Conservation (phyloP, 2,888 invertebrate genomes). For the Macaria liturata region DNA sequence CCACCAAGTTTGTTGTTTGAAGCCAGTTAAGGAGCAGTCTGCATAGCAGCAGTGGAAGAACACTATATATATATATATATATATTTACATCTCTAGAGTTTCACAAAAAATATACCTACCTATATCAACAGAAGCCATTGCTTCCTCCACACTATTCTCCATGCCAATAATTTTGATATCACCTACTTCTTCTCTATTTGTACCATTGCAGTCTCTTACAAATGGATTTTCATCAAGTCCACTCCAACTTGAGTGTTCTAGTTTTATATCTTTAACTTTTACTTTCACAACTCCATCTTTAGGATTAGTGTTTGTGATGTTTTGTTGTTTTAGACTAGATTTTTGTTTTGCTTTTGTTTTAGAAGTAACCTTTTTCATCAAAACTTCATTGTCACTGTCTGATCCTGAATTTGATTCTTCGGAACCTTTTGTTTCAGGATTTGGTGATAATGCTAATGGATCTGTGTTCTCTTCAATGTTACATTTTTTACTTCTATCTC, state of each 20-base stretch:
- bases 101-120: slow-evolving; percentile 45
- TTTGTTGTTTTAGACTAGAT: background rate
- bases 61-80: too few relatives aligned
- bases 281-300: slow-evolving; percentile 16
- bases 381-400: slow-evolving; percentile 15
- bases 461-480: background rate
- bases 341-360: background rate
- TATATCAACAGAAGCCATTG: slow-evolving; percentile 46
- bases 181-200: slow-evolving; percentile 39
- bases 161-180: slow-evolving; percentile 46
- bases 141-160: slow-evolving; percentile 54
- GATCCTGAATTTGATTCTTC: background rate
- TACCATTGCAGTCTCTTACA: slow-evolving; percentile 53
- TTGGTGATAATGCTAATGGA: slow-evolving; percentile 15
- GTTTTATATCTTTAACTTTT: slow-evolving; percentile 41
- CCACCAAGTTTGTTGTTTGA: too few relatives aligned
- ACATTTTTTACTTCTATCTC: too few relatives aligned
- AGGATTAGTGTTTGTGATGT: background rate
- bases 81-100: too few relatives aligned
- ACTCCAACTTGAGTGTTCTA: slow-evolving; percentile 44
- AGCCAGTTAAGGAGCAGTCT: too few relatives aligned
- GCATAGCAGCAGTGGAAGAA: too few relatives aligned
- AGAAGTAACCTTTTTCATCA: slow-evolving; percentile 4
- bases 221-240: slow-evolving; percentile 52
- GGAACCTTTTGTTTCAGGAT: background rate